phyloP scores from a whole-genome alignment of 1,140 invertebrate genomes.

The Drosophila dunni region DNA sequence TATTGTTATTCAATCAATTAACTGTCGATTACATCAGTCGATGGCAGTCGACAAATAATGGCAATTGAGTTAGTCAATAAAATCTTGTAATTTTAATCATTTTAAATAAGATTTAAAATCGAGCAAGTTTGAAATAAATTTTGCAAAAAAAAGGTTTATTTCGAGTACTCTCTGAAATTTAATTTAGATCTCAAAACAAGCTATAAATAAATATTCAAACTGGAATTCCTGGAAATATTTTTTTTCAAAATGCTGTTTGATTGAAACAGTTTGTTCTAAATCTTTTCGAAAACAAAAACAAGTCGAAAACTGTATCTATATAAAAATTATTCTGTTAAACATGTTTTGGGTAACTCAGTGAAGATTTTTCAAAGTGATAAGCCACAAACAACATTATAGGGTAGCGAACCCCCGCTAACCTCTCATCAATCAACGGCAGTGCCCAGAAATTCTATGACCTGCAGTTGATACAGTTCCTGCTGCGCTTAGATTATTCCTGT shows the following conservation, averaged over 20 bases:
- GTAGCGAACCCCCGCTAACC: not conserved
- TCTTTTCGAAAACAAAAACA: no score
- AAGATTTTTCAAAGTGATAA: not conserved
- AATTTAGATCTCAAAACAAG: no score
- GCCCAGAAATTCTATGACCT: slow-evolving; percentile 46
- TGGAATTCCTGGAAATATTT: no score
- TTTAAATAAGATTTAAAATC: not conserved
- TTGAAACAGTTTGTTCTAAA: no score
- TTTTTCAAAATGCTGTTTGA: no score
- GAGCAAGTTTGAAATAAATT: not conserved
- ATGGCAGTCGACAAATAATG: slow-evolving; percentile 18
- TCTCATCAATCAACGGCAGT: not conserved
- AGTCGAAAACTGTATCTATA: no score
- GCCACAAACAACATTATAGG: not conserved
- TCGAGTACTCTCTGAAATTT: no score
- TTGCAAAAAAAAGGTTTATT: no score
- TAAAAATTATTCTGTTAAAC: no score
- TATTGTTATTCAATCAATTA: slow-evolving; percentile 62
- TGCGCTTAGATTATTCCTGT: slow-evolving; percentile 40
- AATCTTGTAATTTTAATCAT: slow-evolving; percentile 26
- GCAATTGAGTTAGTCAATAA: slow-evolving; percentile 11
- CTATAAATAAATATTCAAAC: no score
- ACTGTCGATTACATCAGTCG: slow-evolving; percentile 58
- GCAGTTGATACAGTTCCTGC: slow-evolving; percentile 45
- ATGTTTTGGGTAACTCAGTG: no score